Conservation (phyloP, 2,888 invertebrate genomes). For the Shargacucullia verbasci region DNA sequence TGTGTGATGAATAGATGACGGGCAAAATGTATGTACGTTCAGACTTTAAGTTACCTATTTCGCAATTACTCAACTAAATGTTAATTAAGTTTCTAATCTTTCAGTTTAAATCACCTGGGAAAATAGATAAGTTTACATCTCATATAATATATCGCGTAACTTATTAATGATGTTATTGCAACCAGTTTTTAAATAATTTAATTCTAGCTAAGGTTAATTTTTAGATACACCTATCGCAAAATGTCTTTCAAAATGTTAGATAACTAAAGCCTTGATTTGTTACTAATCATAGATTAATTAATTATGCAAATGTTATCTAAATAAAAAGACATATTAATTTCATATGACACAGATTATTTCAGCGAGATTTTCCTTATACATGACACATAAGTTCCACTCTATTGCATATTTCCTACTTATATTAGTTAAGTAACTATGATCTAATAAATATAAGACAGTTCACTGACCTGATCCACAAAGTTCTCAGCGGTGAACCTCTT, state of each 20-base stretch:
- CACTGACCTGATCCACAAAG: constrained; percentile 96
- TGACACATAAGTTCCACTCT: constrained; percentile 33
- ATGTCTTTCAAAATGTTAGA: no score
- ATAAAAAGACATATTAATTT: neutral
- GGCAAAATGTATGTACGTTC: constrained; percentile 19
- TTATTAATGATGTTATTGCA: neutral
- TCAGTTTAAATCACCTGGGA: constrained; percentile 20
- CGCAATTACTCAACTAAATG: constrained; percentile 22
- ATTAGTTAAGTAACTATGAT: constrained; percentile 1
- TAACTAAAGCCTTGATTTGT: no score
- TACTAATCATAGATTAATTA: no score
- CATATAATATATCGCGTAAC: neutral
- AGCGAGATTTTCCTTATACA: neutral
- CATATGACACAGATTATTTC: neutral
- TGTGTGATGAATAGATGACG: constrained; percentile 11
- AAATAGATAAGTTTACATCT: neutral
- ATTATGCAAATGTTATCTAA: neutral
- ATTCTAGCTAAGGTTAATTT: no score
- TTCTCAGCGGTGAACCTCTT: constrained; percentile 95
- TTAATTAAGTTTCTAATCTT: constrained; percentile 32
- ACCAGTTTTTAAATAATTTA: no score
- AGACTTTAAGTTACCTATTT: constrained; percentile 22
- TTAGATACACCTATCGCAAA: no score
- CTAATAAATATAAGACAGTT: constrained; percentile 51
- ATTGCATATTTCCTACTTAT: constrained; percentile 6